These are phyloP conservation scores for Gopherus flavomarginatus DNA, from an alignment of 2,113 vertebrate genomes.

Conservation along the genomic window DNA sequence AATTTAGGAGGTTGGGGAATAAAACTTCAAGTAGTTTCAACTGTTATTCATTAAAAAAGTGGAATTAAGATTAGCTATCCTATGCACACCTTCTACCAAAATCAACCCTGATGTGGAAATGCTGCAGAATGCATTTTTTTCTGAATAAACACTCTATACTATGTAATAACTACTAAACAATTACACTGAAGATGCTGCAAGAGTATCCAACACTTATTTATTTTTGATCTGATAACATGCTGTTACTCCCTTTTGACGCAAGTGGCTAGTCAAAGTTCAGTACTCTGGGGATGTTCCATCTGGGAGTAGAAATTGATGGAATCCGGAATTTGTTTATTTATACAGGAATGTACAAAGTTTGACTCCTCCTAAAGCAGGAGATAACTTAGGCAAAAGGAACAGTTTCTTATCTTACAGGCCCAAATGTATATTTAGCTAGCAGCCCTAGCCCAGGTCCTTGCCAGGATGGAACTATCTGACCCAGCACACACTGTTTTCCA, in stretches of 20 bases:
- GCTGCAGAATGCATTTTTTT: background rate
- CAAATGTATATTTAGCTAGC: background rate
- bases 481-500: no score
- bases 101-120: background rate
- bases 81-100: background rate
- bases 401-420: background rate
- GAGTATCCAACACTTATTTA: no score
- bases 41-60: background rate
- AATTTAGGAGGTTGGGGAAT: background rate
- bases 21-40: background rate
- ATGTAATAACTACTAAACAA: background rate
- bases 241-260: no score
- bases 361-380: background rate
- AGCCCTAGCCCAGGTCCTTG: no score
- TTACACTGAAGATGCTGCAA: no score
- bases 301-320: no score
- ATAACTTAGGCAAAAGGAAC: fast-evolving
- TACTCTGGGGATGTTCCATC: no score
- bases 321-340: no score
- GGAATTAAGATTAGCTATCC: background rate
- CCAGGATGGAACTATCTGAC: no score
- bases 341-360: no score
- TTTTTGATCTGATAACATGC: no score
- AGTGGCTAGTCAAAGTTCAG: no score
- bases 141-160: background rate